These are phyloP conservation scores for Pseudopodoces humilis DNA, from an alignment of 2,113 vertebrate species.

Conservation along the genomic window DNA sequence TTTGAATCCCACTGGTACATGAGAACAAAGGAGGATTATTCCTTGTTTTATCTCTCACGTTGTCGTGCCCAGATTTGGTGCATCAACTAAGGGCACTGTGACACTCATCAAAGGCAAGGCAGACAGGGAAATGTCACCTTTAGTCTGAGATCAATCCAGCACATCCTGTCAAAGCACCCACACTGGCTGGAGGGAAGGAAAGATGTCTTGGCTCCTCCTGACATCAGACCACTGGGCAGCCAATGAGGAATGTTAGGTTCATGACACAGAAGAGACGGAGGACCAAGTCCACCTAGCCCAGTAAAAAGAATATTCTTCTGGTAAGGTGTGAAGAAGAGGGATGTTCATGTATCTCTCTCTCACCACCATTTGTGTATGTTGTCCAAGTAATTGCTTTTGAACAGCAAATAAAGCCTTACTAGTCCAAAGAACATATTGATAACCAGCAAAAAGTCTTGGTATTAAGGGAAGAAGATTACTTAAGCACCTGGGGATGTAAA, in stretches of 20 bases:
- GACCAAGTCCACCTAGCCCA: not conserved
- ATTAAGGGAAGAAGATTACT: not conserved
- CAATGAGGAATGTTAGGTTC: not conserved
- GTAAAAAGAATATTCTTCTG: not conserved
- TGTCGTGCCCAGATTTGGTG: accelerated
- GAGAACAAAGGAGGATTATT: not conserved
- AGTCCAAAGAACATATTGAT: not conserved
- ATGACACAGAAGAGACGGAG: not conserved
- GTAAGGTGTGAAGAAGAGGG: not conserved
- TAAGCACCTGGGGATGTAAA: not conserved
- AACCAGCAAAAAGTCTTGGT: not conserved
- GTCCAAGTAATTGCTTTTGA: not conserved
- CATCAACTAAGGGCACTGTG: not conserved
- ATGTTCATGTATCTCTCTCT: not conserved
- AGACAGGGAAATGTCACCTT: not conserved
- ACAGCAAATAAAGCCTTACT: not conserved
- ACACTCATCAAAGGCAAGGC: not conserved
- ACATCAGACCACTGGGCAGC: not conserved
- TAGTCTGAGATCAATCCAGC: not conserved
- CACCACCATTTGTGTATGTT: not conserved
- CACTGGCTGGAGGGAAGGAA: not conserved
- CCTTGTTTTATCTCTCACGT: not conserved
- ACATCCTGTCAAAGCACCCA: not conserved
- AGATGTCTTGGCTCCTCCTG: not conserved
- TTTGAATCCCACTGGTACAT: not conserved